Evolutionary conservation across 2,797 vertebrate species (phyloP), one percentile per base, ranked within the genome.

Genomic region (Hippocampus kuda): DNA sequence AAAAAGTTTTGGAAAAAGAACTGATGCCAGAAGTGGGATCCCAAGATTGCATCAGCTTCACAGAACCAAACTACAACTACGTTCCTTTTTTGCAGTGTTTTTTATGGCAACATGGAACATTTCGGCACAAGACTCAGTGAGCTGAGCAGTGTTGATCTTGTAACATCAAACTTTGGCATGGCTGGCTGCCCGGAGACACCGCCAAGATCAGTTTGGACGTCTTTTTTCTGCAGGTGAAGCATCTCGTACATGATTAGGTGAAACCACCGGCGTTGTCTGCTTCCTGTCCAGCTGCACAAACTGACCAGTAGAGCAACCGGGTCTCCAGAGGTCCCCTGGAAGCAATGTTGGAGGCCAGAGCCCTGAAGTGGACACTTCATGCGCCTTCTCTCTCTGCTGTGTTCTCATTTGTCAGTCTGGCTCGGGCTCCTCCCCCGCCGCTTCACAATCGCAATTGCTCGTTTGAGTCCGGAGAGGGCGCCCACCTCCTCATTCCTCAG

Each of bases 401-500:
- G 54, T 68, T 67, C 64, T 12, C 42, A 44, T 10, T 44, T 44
- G 42, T 44, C 42, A 44, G 42, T 44, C 42, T 44, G 42, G 69
- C 69, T 67, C 54, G 70, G 73, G 68, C 41, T 76, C 68, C 66
- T 71, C 13, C 53, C 72, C 72, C 81, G 67, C 67, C 68, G 67
- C 80, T 77, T 82, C 83, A 79, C 71, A 73, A 76, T 82, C 77
- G 80, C 79, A 66, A 75, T 85, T 76, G 73, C 51, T 61, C 88
- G 77, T 86, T 86, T 77, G 81, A 74, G 72, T 81, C 82, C 76
- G 84, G 7, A 16, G 77, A 78, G 84, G 67, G 66, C 62, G 62
- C 22, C 67, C 60, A 60, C 68, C 26, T 2, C 30, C 70, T 94
- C 89, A 98, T 73, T 95, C 94, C 8, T 82, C 82, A 0, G 92